phyloP scores from a whole-genome alignment of 2,113 vertebrate species.

The Camelus dromedarius region DNA sequence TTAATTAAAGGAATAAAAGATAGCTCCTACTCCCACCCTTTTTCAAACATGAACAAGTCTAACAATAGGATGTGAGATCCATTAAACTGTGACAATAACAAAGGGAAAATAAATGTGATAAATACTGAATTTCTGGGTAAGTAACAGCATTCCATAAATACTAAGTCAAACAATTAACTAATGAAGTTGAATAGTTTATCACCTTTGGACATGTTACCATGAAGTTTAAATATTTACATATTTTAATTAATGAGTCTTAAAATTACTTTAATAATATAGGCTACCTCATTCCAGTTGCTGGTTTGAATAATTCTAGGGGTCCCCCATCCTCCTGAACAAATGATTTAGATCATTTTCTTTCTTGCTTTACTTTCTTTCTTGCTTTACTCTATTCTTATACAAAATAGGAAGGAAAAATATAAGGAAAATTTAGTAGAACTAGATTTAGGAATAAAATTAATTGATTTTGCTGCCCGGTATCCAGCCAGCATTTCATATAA shows the following conservation, averaged over 20 bases:
- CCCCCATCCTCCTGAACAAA: not conserved
- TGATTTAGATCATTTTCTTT: not conserved
- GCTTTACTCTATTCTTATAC: not conserved
- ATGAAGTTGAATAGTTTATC: not conserved
- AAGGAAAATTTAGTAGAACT: not conserved
- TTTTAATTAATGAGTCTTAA: not conserved
- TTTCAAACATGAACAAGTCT: constrained; percentile 46
- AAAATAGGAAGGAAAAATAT: not conserved
- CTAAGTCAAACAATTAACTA: not conserved
- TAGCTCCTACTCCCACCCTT: not conserved
- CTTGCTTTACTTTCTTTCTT: not conserved
- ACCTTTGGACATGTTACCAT: not conserved
- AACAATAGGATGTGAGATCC: constrained; percentile 24
- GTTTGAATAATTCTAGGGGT: not conserved
- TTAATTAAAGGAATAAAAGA: constrained; percentile 71
- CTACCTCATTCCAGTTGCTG: not conserved
- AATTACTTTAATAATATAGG: not conserved
- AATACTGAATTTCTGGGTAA: constrained; percentile 34
- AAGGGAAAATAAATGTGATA: not conserved
- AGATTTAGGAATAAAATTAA: not conserved
- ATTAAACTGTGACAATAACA: constrained; percentile 70
- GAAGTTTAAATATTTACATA: not conserved
- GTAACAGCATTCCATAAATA: not conserved
- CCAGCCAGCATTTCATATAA: not conserved
- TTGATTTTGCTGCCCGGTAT: not conserved